phyloP scores from a whole-genome alignment of 2,888 invertebrate genomes.

The Drosophila anomalata region DNA sequence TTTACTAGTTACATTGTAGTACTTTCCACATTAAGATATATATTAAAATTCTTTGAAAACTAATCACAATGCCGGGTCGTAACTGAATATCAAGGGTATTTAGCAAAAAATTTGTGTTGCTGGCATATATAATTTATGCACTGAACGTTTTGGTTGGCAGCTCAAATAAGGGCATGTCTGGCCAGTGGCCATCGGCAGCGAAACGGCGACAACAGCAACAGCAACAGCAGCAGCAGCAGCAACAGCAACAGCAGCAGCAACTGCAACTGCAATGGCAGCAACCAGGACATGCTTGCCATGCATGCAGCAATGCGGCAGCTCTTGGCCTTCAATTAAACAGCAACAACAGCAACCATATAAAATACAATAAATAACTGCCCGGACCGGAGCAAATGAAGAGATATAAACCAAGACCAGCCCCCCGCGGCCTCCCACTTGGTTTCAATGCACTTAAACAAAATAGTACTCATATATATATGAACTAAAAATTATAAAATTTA shows the following conservation, averaged over 20 bases:
- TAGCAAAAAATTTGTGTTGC: conserved; percentile 36
- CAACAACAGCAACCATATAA: conserved; percentile 59
- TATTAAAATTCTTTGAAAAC: not conserved
- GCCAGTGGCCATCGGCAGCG: conserved; percentile 72
- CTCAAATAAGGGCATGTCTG: conserved; percentile 78
- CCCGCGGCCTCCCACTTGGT: not conserved
- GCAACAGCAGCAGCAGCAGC: conserved; percentile 21
- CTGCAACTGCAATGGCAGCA: conserved; percentile 41
- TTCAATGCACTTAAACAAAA: conserved; percentile 2
- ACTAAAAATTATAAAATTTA: not conserved
- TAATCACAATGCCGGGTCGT: conserved; percentile 2
- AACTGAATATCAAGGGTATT: conserved; percentile 41
- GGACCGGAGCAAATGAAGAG: conserved; percentile 70
- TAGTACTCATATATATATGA: not conserved
- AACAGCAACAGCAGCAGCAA: conserved; percentile 7
- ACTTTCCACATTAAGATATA: not conserved
- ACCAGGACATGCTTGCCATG: conserved; percentile 78
- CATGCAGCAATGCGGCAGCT: conserved; percentile 77
- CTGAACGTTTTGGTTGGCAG: conserved; percentile 72
- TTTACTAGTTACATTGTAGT: not conserved
- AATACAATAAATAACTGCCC: conserved; percentile 78
- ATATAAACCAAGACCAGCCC: conserved; percentile 69
- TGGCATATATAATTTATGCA: conserved; percentile 67
- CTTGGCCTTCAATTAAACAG: conserved; percentile 75
- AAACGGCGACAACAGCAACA: conserved; percentile 33